Evolutionary conservation across 1,140 invertebrate genomes (phyloP), one percentile per base, ranked within the genome.

Genomic region (Bombus superbus): DNA sequence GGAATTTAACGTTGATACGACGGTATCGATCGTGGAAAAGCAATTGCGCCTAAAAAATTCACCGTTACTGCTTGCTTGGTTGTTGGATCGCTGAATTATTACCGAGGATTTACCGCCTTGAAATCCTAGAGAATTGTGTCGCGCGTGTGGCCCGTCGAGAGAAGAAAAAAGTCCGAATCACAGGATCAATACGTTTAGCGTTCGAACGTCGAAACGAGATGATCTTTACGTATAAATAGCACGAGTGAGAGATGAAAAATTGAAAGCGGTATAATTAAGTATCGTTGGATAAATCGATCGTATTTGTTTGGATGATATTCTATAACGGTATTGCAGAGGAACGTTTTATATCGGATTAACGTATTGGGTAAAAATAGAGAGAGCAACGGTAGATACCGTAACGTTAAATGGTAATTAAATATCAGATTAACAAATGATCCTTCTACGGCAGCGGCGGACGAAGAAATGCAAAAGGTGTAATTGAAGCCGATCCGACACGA

Each of bases 401-500:
- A 79, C 47, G 64, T 40, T 78, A 79, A 84, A 79, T 69, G 38
- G 42, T 85, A 72, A 72, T 80, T 80, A 80, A 85, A 71, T 79
- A 85, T 32, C 66, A 5, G 77, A 64, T 73, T 73, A 73, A 85
- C 57, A 28, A 80, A 72, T 68, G 53, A 62, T 62, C 69, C 69
- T 69, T 77, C 13, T n/a, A 22, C 25, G 32, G 32, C 25, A 44
- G 28, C 53, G 15, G n/a, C 13, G 44, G 9, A 32, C 38, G 35
- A n/a, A 80, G 35, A 38, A 71, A 47, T 22, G 35, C 5, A 47
- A 80, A 53, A 25, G 25, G 15, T 75, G n/a, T 35, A 59, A 85
- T 78, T 83, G 75, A 86, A 82, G 75, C 79, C 77, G 77, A 89
- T 90, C 77, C 88, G 64, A 77, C 85, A 77, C 75, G 86, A 89